phyloP scores from a whole-genome alignment of 2,888 invertebrate species.

The Uropetala carovei region DNA sequence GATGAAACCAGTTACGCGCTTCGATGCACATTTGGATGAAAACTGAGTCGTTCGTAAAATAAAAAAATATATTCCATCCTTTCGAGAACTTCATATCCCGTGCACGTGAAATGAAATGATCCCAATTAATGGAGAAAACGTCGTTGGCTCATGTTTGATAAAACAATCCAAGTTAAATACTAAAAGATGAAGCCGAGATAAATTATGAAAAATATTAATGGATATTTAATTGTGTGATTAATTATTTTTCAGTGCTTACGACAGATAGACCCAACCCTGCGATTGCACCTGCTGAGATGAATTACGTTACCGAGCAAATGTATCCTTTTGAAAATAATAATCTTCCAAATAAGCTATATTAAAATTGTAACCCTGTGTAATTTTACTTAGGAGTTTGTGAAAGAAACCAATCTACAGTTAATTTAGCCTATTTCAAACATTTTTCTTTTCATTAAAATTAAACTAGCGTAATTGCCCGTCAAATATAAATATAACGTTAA shows the following conservation, averaged over 20 bases:
- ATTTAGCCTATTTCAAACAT: too few species aligned
- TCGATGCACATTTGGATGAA: neutral
- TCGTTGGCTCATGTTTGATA: too few species aligned
- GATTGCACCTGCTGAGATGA: slow-evolving; percentile 75
- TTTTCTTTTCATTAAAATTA: too few species aligned
- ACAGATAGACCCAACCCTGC: slow-evolving; percentile 75
- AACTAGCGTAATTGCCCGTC: too few species aligned
- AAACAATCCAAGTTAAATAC: too few species aligned
- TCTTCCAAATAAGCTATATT: slow-evolving; percentile 9
- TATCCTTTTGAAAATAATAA: slow-evolving; percentile 71
- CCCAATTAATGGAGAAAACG: too few species aligned
- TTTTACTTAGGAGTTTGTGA: neutral
- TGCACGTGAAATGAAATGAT: too few species aligned
- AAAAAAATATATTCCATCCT: neutral
- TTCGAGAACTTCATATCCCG: too few species aligned
- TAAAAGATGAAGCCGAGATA: neutral
- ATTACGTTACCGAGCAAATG: slow-evolving; percentile 77
- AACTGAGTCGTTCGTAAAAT: neutral
- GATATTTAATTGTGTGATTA: neutral
- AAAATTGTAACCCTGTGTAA: neutral
- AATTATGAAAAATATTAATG: neutral
- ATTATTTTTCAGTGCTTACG: slow-evolving; percentile 74
- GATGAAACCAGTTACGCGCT: neutral
- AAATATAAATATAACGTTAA: too few species aligned
- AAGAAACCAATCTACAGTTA: too few species aligned